Conservation (phyloP, 2,797 vertebrate species). For the Neosalanx taihuensis region DNA sequence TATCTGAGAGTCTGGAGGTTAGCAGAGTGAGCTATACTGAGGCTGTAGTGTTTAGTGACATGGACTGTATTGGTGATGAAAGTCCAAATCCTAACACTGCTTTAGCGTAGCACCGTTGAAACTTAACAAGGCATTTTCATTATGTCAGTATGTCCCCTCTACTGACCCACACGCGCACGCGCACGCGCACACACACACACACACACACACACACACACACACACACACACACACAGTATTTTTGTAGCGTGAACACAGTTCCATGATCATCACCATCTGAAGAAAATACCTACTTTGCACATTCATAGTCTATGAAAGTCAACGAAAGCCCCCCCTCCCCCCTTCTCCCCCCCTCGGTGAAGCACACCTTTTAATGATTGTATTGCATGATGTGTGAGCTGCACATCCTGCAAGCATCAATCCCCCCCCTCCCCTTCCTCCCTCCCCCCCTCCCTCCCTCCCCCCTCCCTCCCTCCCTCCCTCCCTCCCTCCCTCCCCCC, state of each 20-base stretch:
- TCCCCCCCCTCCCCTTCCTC: slow-evolving; percentile 8
- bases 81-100: slow-evolving; percentile 43
- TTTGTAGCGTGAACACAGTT: slow-evolving; percentile 30
- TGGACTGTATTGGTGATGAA: slow-evolving; percentile 31
- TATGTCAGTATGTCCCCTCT: slow-evolving; percentile 21
- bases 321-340: slow-evolving; percentile 23
- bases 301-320: slow-evolving; percentile 60
- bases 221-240: slow-evolving; percentile 24
- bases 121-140: slow-evolving; percentile 62
- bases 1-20: slow-evolving; percentile 49
- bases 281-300: slow-evolving; percentile 47
- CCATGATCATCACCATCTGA: slow-evolving; percentile 32
- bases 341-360: neutral
- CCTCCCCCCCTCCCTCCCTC: neutral
- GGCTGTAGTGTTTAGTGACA: slow-evolving; percentile 33
- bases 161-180: slow-evolving; percentile 39
- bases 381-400: neutral
- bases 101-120: slow-evolving; percentile 61
- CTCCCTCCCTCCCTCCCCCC: slow-evolving; percentile 16
- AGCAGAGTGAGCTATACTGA: slow-evolving; percentile 31
- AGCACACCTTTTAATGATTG: neutral
- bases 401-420: neutral
- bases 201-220: slow-evolving; percentile 35
- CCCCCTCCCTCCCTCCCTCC: neutral
- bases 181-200: slow-evolving; percentile 27